Percentiles rank a stretch among this genome's conserved stretches.
Conservation (phyloP, 2,797 vertebrate species). For the Micropoecilia bifurca region DNA sequence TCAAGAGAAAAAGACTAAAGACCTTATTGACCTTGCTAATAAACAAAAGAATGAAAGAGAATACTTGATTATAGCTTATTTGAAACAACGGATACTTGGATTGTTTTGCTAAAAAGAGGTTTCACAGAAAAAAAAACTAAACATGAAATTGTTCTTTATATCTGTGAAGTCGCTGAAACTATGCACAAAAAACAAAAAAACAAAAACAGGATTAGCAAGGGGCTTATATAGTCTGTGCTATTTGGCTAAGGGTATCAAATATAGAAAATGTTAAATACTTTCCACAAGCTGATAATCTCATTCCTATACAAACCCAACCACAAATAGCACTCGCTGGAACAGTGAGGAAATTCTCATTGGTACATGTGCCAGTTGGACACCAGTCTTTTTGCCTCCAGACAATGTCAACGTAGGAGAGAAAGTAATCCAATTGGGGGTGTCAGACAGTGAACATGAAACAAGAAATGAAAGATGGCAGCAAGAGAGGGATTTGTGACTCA, state of each 20-base stretch:
- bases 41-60: slow-evolving; percentile 15
- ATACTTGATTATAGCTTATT: background rate
- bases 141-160: background rate
- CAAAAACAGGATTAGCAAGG: background rate
- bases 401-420: slow-evolving; percentile 28
- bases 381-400: slow-evolving; percentile 32
- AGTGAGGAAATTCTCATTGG: slow-evolving; percentile 17
- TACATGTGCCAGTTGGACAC: slow-evolving; percentile 39
- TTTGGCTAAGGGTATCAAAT: background rate
- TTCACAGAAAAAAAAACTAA: background rate
- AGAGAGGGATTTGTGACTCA: slow-evolving; percentile 14
- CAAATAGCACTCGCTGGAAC: slow-evolving; percentile 11
- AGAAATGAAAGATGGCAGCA: slow-evolving; percentile 11
- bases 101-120: background rate
- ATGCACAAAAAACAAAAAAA: background rate
- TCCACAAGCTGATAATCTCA: slow-evolving; percentile 5
- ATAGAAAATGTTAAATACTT: background rate
- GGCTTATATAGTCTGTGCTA: background rate
- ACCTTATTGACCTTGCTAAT: slow-evolving; percentile 2
- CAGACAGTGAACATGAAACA: slow-evolving; percentile 28
- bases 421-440: slow-evolving; percentile 19
- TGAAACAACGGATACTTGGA: background rate
- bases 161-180: background rate
- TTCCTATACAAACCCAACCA: background rate
- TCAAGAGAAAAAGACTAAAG: slow-evolving; percentile 6